These are phyloP conservation scores for Endomychus coccineus DNA, from an alignment of 2,888 invertebrate genomes.

Conservation along the genomic window DNA sequence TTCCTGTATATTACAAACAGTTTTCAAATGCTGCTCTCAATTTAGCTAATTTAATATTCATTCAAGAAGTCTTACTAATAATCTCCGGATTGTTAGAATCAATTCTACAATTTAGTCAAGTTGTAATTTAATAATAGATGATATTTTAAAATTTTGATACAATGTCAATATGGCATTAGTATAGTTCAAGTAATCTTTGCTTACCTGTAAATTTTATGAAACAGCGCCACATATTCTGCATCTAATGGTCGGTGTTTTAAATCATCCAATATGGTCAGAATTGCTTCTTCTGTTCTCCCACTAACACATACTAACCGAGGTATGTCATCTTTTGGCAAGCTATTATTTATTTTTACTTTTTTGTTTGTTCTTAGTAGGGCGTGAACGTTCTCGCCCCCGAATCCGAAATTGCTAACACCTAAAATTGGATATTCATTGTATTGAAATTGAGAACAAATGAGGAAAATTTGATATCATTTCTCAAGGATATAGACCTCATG, in stretches of 20 bases:
- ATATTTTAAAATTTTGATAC: conserved; percentile 4
- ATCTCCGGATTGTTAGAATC: too few species aligned
- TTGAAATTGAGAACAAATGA: too few species aligned
- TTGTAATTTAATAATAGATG: too few species aligned
- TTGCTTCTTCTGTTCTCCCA: conserved; percentile 5
- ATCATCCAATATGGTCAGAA: conserved; percentile 7
- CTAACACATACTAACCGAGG: conserved; percentile 2
- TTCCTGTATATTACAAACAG: too few species aligned
- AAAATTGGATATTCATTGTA: too few species aligned
- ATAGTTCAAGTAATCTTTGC: background rate
- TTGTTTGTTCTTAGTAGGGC: background rate
- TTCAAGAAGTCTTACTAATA: too few species aligned
- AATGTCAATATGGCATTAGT: conserved; percentile 1
- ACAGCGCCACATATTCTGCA: conserved; percentile 10
- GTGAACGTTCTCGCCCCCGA: conserved; percentile 10
- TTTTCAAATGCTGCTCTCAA: too few species aligned
- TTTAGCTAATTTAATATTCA: too few species aligned
- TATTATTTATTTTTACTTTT: conserved; percentile 5
- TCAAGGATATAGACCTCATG: too few species aligned
- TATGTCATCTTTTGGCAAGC: background rate
- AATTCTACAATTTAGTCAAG: too few species aligned
- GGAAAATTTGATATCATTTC: too few species aligned
- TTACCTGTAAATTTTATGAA: conserved; percentile 11
- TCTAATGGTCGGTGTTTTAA: conserved; percentile 5
- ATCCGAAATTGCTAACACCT: conserved; percentile 12